Evolutionary conservation across 2,888 invertebrate genomes (phyloP), one percentile per base, ranked within the genome.

Genomic region (Leptinotarsa peninsularis): DNA sequence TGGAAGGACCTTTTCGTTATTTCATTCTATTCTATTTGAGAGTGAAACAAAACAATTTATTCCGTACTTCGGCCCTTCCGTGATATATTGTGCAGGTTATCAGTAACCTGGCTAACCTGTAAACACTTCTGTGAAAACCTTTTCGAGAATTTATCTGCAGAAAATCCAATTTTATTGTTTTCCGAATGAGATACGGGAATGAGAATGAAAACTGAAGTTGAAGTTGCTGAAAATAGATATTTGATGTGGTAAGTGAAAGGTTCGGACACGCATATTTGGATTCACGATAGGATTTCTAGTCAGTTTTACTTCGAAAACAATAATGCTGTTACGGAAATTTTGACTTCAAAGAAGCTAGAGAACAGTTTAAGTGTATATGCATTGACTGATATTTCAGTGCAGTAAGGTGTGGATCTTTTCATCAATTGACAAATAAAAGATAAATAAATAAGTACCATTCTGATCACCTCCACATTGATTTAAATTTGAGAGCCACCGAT

Each of bases 21-120:
- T 58, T 43, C 7, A 33, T 63, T 63, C 63, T 17, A 63, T 43
- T 63, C 63, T 33, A n/a, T 68, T 52, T 18, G 54, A 52, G 23
- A 18, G 50, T 27, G 52, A 52, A 54, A 69, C 56, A 52, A 52
- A 70, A 58, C 58, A 70, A 69, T 18, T 58, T 58, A 69, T 69
- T 52, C 56, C 21, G 49, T 33, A 60, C 49, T 70, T 58, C 70
- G 50, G 49, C 43, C 58, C 23, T 23, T 43, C 4, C 43, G 70
- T 70, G 70, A 70, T 70, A 49, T 70, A 70, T 70, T 49, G 56
- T 60, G 49, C 33, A 58, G 70, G 70, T 70, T 58, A 70, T 58
- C 70, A 70, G 70, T 70, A 70, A 58, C 70, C 70, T 58, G 58
- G 49, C 70, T 70, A 33, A 70, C 58, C 70, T 70, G 70, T 58